Evolutionary conservation across 2,888 invertebrate genomes (phyloP).

Genomic region (Campoplex nolae): DNA sequence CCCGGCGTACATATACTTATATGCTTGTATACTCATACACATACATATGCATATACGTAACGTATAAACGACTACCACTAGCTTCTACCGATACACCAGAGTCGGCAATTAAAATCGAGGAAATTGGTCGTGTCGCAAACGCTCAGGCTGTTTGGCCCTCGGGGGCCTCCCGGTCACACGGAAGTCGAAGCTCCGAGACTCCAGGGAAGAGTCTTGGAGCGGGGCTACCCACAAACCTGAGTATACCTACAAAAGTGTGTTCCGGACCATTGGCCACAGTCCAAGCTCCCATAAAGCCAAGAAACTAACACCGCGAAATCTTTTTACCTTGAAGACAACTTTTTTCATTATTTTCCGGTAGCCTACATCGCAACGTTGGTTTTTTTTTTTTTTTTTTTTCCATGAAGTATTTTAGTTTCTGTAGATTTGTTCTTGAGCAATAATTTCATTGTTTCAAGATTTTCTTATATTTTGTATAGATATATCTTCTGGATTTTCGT

Average conservation of each 20-base stretch:
- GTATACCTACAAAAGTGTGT: conserved; percentile 23
- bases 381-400: neutral
- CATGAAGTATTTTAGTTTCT: neutral
- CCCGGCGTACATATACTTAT: neutral
- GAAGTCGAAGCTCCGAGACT: conserved; percentile 62
- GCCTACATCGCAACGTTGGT: neutral
- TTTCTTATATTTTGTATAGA: neutral
- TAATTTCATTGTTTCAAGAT: neutral
- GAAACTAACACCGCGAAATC: neutral
- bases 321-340: neutral
- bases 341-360: neutral
- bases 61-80: conserved; percentile 17
- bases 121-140: conserved; percentile 70
- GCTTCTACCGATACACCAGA: conserved; percentile 28
- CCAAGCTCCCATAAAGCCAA: conserved; percentile 9
- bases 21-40: neutral
- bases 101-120: conserved; percentile 70
- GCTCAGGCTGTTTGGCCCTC: conserved; percentile 60
- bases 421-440: neutral
- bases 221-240: conserved; percentile 12
- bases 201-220: conserved; percentile 23
- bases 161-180: conserved; percentile 68
- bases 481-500: neutral
- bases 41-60: neutral
- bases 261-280: conserved; percentile 27